Base-by-base conservation (phyloP, 2,888 invertebrate species). In the Drosophila mercatorum region DNA sequence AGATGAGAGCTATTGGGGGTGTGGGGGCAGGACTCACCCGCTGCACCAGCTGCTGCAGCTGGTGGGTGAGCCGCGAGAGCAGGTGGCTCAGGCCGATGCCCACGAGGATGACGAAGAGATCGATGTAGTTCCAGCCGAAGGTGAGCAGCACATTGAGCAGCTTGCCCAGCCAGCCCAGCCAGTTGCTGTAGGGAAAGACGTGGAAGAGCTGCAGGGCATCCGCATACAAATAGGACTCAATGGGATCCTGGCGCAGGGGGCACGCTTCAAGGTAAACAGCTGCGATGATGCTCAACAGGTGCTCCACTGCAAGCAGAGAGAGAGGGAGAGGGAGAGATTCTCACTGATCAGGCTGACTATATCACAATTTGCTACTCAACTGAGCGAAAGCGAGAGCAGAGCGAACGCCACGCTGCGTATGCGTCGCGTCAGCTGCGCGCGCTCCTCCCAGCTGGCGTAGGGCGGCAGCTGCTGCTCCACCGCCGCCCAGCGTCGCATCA, bases 91-190 rank as follows among this genome's bases (percentile, higher is more conserved):
- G 90, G 0, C 95, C 95, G 82, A 95, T 94, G 86, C 96, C 95
- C 51, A 96, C 93, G 6, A 96, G 90, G 83, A 96, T 96, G 1
- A 96, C 94, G 75, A 96, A 95, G 56, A 96, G 91, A 85, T 96
- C 96, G 90, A 95, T 95, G 69, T 95, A 96, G 82, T 95, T 96
- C 96, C 96, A 96, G 5, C 95, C 93, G 66, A 95, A 95, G 0
- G 96, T 96, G 14, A 95, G 94, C 7, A 95, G 83, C 10, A 95
- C 87, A 78, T 96, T 94, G 71, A 95, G 78, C 3, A 90, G 43
- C 72, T 92, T 92, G n/a, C 90, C 92, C 65, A 88, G 43, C 81
- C 89, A 90, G 8, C 85, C 93, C 36, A 92, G 64, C 87, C 83
- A 90, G 5, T 83, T 75, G 5, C 89, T 88, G 65, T 91, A 92